Evolutionary conservation across 2,888 invertebrate species (phyloP).

Genomic region (Megaustenia siamemsis): DNA sequence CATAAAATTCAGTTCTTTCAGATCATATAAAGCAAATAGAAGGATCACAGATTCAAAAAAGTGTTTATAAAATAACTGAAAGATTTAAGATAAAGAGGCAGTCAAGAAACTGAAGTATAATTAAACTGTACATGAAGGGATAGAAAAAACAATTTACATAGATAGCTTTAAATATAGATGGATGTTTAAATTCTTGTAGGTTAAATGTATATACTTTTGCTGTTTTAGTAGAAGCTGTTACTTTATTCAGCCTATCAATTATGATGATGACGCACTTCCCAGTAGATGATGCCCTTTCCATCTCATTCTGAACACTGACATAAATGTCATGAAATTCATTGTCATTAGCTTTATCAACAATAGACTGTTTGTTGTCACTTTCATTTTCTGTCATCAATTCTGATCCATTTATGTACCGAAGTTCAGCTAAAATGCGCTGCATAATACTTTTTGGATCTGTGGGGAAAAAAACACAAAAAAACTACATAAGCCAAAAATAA

Average conservation of each 20-base stretch:
- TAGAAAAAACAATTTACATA: no score
- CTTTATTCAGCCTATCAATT: constrained; percentile 52
- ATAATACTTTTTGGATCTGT: constrained; percentile 63
- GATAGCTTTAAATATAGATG: background rate
- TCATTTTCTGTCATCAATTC: constrained; percentile 24
- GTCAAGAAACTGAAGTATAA: no score
- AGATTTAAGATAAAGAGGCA: background rate
- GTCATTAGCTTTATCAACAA: constrained; percentile 28
- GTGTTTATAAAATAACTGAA: background rate
- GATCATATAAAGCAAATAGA: no score
- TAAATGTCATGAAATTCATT: constrained; percentile 48
- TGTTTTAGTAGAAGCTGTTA: constrained; percentile 48
- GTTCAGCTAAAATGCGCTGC: constrained; percentile 58
- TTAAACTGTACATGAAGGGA: no score
- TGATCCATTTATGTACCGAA: constrained; percentile 53
- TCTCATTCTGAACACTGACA: constrained; percentile 48
- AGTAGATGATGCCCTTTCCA: constrained; percentile 5
- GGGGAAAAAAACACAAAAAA: constrained; percentile 20
- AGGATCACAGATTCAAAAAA: no score
- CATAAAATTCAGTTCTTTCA: no score
- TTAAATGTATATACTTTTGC: constrained; percentile 50
- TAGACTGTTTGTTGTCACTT: background rate
- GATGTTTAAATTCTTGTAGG: background rate
- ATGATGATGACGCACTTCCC: constrained; percentile 48
- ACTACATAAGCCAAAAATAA: no score